Evolutionary conservation across 2,113 vertebrate genomes (phyloP).

Genomic region (Syngnathus typhle): DNA sequence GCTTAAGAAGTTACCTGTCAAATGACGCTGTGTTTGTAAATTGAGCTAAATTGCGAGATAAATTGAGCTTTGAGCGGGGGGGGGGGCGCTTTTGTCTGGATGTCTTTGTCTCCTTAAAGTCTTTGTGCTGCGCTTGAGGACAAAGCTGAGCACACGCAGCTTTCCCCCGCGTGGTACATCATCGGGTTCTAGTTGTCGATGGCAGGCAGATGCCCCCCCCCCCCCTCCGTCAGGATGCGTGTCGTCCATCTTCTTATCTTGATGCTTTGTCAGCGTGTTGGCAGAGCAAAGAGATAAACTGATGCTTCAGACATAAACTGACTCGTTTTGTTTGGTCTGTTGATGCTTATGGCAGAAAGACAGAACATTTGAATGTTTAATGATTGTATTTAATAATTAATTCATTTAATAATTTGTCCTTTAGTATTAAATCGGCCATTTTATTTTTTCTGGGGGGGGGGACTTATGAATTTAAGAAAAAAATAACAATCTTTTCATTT

Average conservation of each 20-base stretch:
- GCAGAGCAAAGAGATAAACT: neutral
- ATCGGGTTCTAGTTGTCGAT: slow-evolving; percentile 45
- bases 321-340: too few species aligned
- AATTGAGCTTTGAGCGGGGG: neutral
- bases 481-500: too few species aligned
- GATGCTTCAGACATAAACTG: neutral
- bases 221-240: slow-evolving; percentile 7
- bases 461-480: too few species aligned
- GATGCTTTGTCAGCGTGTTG: neutral
- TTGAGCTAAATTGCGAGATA: neutral
- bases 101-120: slow-evolving; percentile 10
- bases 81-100: slow-evolving; percentile 13
- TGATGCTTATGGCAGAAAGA: too few species aligned
- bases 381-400: too few species aligned
- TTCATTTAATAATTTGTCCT: too few species aligned
- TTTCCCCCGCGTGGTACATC: slow-evolving; percentile 14
- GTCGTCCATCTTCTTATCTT: neutral
- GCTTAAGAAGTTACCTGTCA: slow-evolving; percentile 42
- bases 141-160: slow-evolving; percentile 19
- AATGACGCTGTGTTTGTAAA: slow-evolving; percentile 29
- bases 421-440: too few species aligned
- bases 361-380: too few species aligned
- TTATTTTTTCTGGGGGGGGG: too few species aligned
- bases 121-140: slow-evolving; percentile 13
- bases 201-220: slow-evolving; percentile 41